Evolutionary conservation across 2,888 invertebrate species (phyloP), one percentile per base, ranked within the genome.

Genomic region (Mycogona germanica): DNA sequence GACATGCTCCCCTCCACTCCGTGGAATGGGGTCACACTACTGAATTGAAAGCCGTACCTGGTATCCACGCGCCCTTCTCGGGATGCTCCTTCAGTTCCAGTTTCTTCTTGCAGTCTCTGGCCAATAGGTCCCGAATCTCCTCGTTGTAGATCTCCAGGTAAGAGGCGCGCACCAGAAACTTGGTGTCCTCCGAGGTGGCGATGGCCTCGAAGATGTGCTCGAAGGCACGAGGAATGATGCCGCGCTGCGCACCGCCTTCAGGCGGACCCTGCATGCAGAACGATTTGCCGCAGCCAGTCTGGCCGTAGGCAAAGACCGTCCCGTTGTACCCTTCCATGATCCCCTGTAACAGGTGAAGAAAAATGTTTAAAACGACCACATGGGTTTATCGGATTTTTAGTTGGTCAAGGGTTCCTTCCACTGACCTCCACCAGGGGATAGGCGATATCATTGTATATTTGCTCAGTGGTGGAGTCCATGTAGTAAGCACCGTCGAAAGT

Each of bases 281-380:
- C 1, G 87, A 87, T 68, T 91, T 92, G 0, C 91, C 91, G 67
- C 88, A 87, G 0, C 91, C 89, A 1, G 89, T 91, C 72, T 91
- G 91, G 0, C 91, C 91, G 66, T 92, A 92, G 0, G 91, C 91
- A 69, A 92, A 91, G 51, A 92, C 87, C 0, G 91, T 91, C 19
- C 87, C 86, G 72, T 91, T 92, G 73, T 91, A 91, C 1, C 91
- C 91, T 65, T 91, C 89, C 53, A 89, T 75, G 1, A 88, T 87
- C 57, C 87, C 87, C 76, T 82, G 70, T 17, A 64, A 61, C 9
- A 35, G 9, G 17, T 23, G 17, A 21, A 51, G 44, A 53, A 54
- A 55, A 38, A 54, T 35, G 38, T 37, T 12, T 28, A 51, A 32
- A 46, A 5, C 23, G 54, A 19, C 17, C 6, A n/a, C 7, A 32